Evolutionary conservation across 2,797 vertebrate species (phyloP), one percentile per base, ranked within the genome.

Genomic region (Euthynnus affinis): DNA sequence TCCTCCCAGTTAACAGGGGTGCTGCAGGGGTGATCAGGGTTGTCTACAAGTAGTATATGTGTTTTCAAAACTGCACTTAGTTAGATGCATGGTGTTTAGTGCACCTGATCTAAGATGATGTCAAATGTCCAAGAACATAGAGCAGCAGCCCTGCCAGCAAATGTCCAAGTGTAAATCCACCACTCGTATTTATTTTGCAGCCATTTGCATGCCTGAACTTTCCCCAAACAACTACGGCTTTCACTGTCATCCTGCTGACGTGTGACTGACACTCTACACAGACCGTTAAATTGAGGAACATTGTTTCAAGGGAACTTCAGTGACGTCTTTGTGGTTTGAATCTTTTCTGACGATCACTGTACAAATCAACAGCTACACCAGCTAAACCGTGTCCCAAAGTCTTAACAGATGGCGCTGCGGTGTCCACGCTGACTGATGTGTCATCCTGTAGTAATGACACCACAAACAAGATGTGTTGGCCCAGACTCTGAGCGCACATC

Each of bases 261-360:
- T 81, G 61, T 52, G 78, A 64, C 81, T 49, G 78, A 82, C 78
- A 83, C 59, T 64, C 5, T 40, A 78, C 53, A 61, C 64, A 32
- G 59, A 76, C 81, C 53, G 51, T 81, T 55, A 60, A 80, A 82
- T 29, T 69, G 32, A 77, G 56, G 59, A 85, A 63, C 65, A 18
- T 81, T 71, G 61, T 83, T 81, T 81, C 57, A 53, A 63, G 64
- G 75, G 61, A 82, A 76, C 71, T 60, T 74, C 71, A 34, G 57
- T 90, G 87, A 91, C 81, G 81, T 91, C 83, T 71, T 61, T 87
- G 86, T 67, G 86, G 91, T 89, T 83, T 80, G 61, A 83, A 81
- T 84, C 29, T 56, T 76, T 77, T 86, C 72, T 69, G 60, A 74
- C 3, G 1, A 81, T 82, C 52, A 67, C 58, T 73, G 66, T 63